phyloP scores from a whole-genome alignment of 1,140 invertebrate species.

The Hyphantria cunea region DNA sequence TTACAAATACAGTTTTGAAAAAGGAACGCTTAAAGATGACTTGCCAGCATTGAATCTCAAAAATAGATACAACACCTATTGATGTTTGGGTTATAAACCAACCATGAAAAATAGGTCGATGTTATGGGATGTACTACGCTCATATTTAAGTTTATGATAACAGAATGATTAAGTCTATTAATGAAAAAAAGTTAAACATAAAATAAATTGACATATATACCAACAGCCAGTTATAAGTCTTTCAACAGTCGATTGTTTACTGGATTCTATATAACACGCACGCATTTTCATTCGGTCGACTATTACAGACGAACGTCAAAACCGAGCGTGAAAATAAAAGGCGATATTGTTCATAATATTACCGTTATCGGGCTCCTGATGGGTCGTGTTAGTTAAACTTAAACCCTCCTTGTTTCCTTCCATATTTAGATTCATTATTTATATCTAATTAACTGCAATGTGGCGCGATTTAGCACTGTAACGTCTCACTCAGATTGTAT shows the following conservation, averaged over 20 bases:
- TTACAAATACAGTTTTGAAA: too few species aligned
- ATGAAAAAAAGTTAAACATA: neutral
- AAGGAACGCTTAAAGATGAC: too few species aligned
- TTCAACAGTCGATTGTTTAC: neutral
- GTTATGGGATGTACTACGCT: neutral
- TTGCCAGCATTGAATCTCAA: too few species aligned
- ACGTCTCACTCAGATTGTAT: constrained; percentile 60
- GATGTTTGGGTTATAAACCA: constrained; percentile 57
- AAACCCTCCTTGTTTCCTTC: constrained; percentile 50
- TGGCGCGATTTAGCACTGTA: constrained; percentile 63
- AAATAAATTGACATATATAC: neutral
- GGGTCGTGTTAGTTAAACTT: constrained; percentile 37
- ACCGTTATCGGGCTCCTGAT: constrained; percentile 34
- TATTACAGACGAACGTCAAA: constrained; percentile 46
- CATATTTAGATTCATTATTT: constrained; percentile 45
- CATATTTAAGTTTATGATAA: neutral
- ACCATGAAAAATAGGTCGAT: constrained; percentile 34
- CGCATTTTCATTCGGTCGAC: constrained; percentile 31
- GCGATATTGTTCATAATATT: constrained; percentile 20
- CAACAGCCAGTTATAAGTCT: too few species aligned
- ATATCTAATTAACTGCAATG: constrained; percentile 47
- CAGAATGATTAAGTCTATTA: neutral
- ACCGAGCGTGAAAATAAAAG: constrained; percentile 16
- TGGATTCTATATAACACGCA: constrained; percentile 17
- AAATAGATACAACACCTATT: constrained; percentile 41